phyloP scores from a whole-genome alignment of 2,888 invertebrate species.

The Ectemnius lituratus region DNA sequence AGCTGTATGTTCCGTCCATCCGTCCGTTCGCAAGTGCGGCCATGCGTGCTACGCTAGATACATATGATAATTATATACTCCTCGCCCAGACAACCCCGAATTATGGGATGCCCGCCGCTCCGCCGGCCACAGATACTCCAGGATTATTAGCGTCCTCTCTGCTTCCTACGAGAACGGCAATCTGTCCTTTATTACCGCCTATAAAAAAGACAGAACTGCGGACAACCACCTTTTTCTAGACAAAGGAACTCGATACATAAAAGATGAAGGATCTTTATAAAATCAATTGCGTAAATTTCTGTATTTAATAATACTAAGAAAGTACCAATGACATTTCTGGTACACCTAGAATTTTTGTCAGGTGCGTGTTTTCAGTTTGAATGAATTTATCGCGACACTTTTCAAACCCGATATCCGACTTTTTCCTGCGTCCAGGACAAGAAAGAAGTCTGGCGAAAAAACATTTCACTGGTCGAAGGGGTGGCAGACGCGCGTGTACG shows the following conservation, averaged over 20 bases:
- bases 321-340: not conserved
- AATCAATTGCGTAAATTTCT: too few relatives aligned
- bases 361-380: too few relatives aligned
- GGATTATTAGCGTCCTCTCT: too few relatives aligned
- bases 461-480: not conserved
- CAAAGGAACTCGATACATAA: too few relatives aligned
- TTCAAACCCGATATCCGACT: not conserved
- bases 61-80: slow-evolving; percentile 51
- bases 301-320: too few relatives aligned
- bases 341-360: not conserved
- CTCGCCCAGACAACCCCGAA: slow-evolving; percentile 1
- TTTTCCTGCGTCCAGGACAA: not conserved
- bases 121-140: not conserved
- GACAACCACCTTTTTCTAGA: too few relatives aligned
- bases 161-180: too few relatives aligned
- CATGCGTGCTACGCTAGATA: slow-evolving; percentile 57
- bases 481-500: not conserved
- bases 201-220: too few relatives aligned
- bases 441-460: not conserved
- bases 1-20: slow-evolving; percentile 38
- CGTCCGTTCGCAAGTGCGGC: slow-evolving; percentile 54
- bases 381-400: not conserved
- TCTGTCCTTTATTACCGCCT: too few relatives aligned
- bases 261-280: too few relatives aligned
- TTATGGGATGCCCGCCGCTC: not conserved